Percentiles rank a stretch among this genome's conserved stretches.
phyloP scores from a whole-genome alignment of 2,113 vertebrate genomes.

The Bos taurus region DNA sequence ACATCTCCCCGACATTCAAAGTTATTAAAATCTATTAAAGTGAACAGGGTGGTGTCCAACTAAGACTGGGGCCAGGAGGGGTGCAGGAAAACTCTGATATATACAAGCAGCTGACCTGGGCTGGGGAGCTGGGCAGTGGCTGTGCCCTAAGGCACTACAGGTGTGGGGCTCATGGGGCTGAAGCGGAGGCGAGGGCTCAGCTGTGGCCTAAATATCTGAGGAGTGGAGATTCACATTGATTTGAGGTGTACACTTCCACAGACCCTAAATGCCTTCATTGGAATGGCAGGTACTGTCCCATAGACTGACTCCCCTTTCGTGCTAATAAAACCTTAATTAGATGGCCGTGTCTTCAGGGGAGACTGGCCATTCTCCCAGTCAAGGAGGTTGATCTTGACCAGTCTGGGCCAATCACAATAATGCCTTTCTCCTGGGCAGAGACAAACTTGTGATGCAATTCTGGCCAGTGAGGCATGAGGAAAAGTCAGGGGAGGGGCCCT shows the following conservation, averaged over 20 bases:
- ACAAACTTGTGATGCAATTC: background rate
- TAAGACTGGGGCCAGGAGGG: background rate
- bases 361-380: too few relatives aligned
- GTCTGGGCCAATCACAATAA: background rate
- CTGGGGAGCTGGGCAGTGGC: background rate
- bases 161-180: background rate
- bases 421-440: background rate
- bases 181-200: background rate
- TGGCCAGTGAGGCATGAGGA: background rate
- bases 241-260: background rate
- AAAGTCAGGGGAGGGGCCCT: background rate
- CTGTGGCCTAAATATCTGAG: background rate
- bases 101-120: fast-evolving
- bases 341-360: background rate
- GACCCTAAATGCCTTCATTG: background rate
- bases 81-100: background rate
- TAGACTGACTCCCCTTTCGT: background rate
- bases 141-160: fast-evolving
- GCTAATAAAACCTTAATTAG: background rate
- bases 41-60: background rate
- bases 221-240: fast-evolving
- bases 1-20: background rate
- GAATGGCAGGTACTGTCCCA: background rate
- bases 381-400: background rate
- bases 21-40: background rate